phyloP scores from a whole-genome alignment of 2,797 vertebrate species.

The Argentina silus region DNA sequence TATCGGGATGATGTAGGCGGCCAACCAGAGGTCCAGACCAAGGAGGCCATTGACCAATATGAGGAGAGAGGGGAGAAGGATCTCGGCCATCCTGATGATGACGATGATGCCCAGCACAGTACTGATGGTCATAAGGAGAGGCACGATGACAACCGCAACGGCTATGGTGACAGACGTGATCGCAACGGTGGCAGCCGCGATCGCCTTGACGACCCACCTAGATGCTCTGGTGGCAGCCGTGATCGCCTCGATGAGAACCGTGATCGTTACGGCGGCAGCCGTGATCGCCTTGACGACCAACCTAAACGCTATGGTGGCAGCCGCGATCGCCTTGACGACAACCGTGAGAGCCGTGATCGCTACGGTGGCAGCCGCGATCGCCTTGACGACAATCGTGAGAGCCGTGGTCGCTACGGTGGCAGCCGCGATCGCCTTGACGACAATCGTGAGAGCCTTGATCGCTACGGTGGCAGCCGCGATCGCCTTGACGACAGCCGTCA shows the following conservation, averaged over 20 bases:
- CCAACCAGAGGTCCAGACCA: slow-evolving; percentile 24
- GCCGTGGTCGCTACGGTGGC: slow-evolving; percentile 1
- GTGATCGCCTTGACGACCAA: slow-evolving; percentile 38
- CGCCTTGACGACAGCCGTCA: slow-evolving; percentile 13
- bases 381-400: slow-evolving; percentile 10
- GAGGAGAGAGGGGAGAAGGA: slow-evolving; percentile 34
- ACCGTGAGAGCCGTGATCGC: slow-evolving; percentile 20
- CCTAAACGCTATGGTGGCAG: slow-evolving; percentile 14
- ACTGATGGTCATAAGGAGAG: slow-evolving; percentile 42
- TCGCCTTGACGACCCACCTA: slow-evolving; percentile 38
- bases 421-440: slow-evolving; percentile 37
- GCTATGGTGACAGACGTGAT: slow-evolving; percentile 33
- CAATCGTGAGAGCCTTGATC: slow-evolving; percentile 28
- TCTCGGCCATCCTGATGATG: slow-evolving; percentile 6
- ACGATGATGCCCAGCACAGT: slow-evolving; percentile 49
- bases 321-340: slow-evolving; percentile 41
- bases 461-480: slow-evolving; percentile 24
- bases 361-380: not conserved
- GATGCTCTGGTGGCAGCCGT: slow-evolving; percentile 23
- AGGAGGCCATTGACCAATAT: slow-evolving; percentile 18
- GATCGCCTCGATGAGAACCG: slow-evolving; percentile 13
- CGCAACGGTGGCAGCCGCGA: slow-evolving; percentile 15
- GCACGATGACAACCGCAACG: slow-evolving; percentile 40
- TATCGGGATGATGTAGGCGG: slow-evolving; percentile 42
- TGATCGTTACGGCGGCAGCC: slow-evolving; percentile 20